Evolutionary conservation across 2,888 invertebrate genomes (phyloP).

Genomic region (Acrobasis repandana): DNA sequence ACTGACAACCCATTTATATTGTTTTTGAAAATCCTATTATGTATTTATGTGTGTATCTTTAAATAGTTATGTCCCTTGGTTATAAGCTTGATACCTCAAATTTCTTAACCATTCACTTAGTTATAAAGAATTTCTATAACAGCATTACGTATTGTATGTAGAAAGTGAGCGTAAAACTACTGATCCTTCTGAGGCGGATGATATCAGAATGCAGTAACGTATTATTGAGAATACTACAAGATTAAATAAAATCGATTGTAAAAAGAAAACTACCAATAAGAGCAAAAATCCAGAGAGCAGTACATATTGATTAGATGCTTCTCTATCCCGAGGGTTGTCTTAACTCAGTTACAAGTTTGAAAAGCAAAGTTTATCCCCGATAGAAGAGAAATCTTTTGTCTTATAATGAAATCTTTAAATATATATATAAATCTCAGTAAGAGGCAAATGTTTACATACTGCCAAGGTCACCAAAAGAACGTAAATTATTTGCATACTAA

Average conservation of each 20-base stretch:
- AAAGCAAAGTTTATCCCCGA: slow-evolving; percentile 70
- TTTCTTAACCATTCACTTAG: background rate
- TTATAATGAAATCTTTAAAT: slow-evolving; percentile 35
- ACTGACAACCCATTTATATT: background rate
- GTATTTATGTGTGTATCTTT: background rate
- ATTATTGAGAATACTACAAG: slow-evolving; percentile 30
- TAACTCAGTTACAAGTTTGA: slow-evolving; percentile 76
- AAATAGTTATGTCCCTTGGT: background rate
- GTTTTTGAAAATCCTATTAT: background rate
- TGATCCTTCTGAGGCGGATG: background rate
- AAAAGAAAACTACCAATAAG: slow-evolving; percentile 32
- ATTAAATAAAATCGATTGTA: slow-evolving; percentile 23
- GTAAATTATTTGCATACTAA: slow-evolving; percentile 23
- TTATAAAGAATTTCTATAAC: background rate
- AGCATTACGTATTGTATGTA: background rate
- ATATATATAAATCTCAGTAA: slow-evolving; percentile 33
- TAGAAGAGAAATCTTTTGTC: slow-evolving; percentile 54
- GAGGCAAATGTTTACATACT: slow-evolving; percentile 23
- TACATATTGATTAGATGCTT: slow-evolving; percentile 65
- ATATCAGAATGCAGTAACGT: background rate
- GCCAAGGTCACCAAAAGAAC: slow-evolving; percentile 22
- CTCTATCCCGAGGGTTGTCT: slow-evolving; percentile 52
- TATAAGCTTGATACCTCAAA: background rate
- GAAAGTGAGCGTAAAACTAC: background rate
- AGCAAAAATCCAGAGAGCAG: slow-evolving; percentile 43